phyloP scores from a whole-genome alignment of 1,140 invertebrate species.

The Drosophila takahashii region DNA sequence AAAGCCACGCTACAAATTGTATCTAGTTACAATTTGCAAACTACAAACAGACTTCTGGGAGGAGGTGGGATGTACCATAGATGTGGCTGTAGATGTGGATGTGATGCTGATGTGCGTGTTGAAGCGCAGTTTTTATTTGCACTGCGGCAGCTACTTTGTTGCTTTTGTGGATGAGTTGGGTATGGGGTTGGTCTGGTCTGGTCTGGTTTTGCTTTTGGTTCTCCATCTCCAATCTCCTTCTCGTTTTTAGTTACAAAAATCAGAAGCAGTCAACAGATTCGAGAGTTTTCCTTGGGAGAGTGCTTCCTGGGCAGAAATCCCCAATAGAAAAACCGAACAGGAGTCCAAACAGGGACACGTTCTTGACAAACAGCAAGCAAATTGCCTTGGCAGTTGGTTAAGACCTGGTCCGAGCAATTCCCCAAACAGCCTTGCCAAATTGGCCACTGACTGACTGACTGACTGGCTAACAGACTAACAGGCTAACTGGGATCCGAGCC shows the following conservation, averaged over 20 bases:
- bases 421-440: conserved; percentile 80
- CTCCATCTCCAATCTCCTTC: background rate
- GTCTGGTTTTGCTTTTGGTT: conserved; percentile 12
- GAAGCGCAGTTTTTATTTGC: conserved; percentile 78
- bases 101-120: conserved; percentile 64
- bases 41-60: conserved; percentile 66
- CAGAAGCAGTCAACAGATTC: conserved; percentile 22
- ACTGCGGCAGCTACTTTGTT: conserved; percentile 41
- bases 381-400: conserved; percentile 76
- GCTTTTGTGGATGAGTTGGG: conserved; percentile 13
- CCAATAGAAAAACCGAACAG: background rate
- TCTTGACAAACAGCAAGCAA: conserved; percentile 67
- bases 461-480: conserved; percentile 23
- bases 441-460: conserved; percentile 66
- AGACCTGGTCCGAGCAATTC: conserved; percentile 67
- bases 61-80: too few relatives aligned
- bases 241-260: conserved; percentile 42
- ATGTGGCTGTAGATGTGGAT: background rate
- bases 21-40: conserved; percentile 84
- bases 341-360: conserved; percentile 28
- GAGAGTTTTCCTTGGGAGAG: conserved; percentile 51
- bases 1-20: conserved; percentile 82
- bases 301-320: conserved; percentile 11
- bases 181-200: conserved; percentile 5
- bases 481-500: conserved; percentile 3